Evolutionary conservation across 2,113 vertebrate genomes (phyloP).

Genomic region (Pao palembangensis): DNA sequence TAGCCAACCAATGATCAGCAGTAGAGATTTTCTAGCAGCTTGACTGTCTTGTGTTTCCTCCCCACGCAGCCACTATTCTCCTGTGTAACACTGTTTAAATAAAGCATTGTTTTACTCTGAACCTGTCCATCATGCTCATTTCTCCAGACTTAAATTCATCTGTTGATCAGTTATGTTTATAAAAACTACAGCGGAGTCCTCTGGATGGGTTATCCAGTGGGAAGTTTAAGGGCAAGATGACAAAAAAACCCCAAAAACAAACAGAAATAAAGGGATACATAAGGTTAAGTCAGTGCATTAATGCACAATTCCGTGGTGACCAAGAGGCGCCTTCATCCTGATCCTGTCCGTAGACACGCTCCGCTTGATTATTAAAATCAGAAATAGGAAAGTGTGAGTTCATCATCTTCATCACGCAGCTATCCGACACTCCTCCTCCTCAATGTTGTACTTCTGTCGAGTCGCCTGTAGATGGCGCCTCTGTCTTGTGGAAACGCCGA

Average conservation of each 20-base stretch:
- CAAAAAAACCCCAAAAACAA: not conserved
- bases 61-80: slow-evolving; percentile 51
- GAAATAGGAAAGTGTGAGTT: no score
- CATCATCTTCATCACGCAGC: not conserved
- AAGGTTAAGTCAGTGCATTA: not conserved
- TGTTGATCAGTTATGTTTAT: no score
- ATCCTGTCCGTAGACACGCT: not conserved
- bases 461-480: slow-evolving; percentile 29
- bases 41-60: slow-evolving; percentile 73
- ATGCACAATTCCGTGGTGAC: no score
- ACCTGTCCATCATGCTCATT: not conserved
- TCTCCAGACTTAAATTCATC: not conserved
- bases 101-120: slow-evolving; percentile 91
- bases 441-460: not conserved
- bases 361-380: no score
- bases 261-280: no score
- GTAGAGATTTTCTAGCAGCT: slow-evolving; percentile 79
- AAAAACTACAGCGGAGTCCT: no score
- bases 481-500: slow-evolving; percentile 11
- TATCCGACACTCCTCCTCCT: slow-evolving; percentile 20
- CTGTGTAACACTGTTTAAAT: slow-evolving; percentile 94
- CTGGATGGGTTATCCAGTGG: no score
- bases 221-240: not conserved
- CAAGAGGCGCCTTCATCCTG: not conserved
- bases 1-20: slow-evolving; percentile 44